Evolutionary conservation across 2,797 vertebrate species (phyloP).

Genomic region (Poecilia velifera): DNA sequence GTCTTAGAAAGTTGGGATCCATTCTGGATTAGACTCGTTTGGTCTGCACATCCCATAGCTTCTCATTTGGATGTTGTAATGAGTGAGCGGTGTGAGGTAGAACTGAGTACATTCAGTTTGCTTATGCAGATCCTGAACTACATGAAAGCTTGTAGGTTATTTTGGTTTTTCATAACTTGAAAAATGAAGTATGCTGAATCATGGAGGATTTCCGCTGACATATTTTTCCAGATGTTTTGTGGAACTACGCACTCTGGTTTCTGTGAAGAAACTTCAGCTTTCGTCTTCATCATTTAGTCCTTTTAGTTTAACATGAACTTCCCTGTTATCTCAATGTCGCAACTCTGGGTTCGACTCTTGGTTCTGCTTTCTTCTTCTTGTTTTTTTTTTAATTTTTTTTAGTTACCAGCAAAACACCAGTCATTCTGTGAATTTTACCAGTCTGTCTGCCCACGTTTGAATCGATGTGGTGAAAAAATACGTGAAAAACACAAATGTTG

Average conservation of each 20-base stretch:
- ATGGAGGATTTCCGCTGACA: constrained; percentile 20
- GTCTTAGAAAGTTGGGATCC: neutral
- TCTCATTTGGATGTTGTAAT: neutral
- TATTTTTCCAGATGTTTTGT: constrained; percentile 27
- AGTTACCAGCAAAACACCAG: constrained; percentile 21
- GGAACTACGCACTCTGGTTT: constrained; percentile 20
- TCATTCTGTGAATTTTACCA: constrained; percentile 22
- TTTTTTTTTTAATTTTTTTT: constrained; percentile 44
- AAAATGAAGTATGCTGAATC: neutral
- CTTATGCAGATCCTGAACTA: neutral
- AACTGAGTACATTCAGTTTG: neutral
- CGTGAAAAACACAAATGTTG: neutral
- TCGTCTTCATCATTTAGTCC: constrained; percentile 39
- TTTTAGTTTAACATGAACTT: constrained; percentile 62
- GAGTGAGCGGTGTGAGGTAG: neutral
- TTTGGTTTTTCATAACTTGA: neutral
- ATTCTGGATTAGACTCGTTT: neutral
- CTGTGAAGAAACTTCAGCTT: constrained; percentile 47
- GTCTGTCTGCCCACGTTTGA: neutral
- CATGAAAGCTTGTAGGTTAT: neutral
- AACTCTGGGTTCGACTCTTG: constrained; percentile 54
- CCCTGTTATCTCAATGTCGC: constrained; percentile 68
- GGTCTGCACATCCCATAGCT: neutral
- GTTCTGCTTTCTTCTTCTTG: constrained; percentile 31
- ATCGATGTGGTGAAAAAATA: neutral